Conservation (phyloP, 2,113 vertebrate genomes). For the Geococcyx californianus region DNA sequence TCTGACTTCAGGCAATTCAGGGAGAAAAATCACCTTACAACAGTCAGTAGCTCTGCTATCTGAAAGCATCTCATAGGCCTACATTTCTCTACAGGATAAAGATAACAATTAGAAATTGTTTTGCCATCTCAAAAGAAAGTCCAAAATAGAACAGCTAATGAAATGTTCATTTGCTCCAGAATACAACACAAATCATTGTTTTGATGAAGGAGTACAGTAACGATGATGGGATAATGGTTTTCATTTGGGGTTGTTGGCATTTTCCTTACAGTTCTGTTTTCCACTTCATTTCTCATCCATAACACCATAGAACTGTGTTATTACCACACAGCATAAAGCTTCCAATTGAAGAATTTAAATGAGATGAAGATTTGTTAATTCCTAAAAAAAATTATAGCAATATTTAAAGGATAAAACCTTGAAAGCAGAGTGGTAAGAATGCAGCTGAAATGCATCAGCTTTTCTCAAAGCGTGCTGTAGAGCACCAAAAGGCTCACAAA, state of each 20-base stretch:
- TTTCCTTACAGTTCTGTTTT: background rate
- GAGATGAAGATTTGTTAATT: background rate
- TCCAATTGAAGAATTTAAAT: background rate
- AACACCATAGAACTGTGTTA: background rate
- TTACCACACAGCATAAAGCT: background rate
- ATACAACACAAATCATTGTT: background rate
- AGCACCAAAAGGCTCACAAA: background rate
- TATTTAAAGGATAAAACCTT: background rate
- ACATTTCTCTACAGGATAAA: background rate
- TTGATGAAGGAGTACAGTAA: background rate
- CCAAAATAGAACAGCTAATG: background rate
- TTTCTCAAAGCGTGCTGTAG: background rate
- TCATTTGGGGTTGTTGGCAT: background rate
- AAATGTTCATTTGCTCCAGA: background rate
- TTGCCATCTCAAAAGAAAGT: background rate
- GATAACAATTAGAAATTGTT: background rate
- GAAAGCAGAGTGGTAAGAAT: background rate
- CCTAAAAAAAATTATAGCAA: background rate
- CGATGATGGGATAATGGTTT: background rate
- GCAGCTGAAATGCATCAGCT: background rate
- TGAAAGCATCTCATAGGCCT: background rate
- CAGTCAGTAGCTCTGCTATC: background rate
- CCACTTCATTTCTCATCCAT: background rate
- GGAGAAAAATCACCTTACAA: rapidly evolving
- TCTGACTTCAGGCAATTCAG: background rate